A percentile compares a stretch with the other conserved stretches of the same genome.
Evolutionary conservation across 2,888 invertebrate species (phyloP).

Genomic region (Pelosia muscerda): DNA sequence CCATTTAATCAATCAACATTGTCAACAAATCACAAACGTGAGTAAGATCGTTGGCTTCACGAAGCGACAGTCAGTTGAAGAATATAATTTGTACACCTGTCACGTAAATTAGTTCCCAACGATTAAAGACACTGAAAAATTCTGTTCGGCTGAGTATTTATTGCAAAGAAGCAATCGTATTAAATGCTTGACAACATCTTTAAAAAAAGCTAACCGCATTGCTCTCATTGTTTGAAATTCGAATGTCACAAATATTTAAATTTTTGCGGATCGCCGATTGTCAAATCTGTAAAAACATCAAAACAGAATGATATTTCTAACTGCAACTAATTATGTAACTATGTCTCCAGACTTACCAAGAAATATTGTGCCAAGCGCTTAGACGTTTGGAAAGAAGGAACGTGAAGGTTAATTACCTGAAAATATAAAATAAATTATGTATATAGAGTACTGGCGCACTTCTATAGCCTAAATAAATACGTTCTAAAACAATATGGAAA

Average conservation of each 20-base stretch:
- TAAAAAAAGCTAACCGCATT: conserved; percentile 30
- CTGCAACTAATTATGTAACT: conserved; percentile 71
- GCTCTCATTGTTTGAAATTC: conserved; percentile 28
- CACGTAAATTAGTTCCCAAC: conserved; percentile 47
- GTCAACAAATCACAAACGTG: conserved; percentile 31
- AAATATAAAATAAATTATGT: conserved; percentile 79
- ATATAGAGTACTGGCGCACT: conserved; percentile 58
- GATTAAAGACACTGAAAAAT: conserved; percentile 44
- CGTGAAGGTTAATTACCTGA: conserved; percentile 86
- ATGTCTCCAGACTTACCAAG: conserved; percentile 78
- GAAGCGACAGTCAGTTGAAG: conserved; percentile 26
- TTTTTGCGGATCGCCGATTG: background rate
- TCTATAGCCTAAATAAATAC: conserved; percentile 37
- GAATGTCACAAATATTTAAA: conserved; percentile 5
- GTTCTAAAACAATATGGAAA: conserved; percentile 46
- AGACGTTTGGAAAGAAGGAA: conserved; percentile 77
- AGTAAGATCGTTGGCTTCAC: conserved; percentile 32
- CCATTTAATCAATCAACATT: conserved; percentile 17
- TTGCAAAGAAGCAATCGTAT: conserved; percentile 32
- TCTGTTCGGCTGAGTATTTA: conserved; percentile 36
- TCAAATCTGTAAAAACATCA: background rate
- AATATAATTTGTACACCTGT: conserved; percentile 46
- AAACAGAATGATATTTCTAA: conserved; percentile 36
- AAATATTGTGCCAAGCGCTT: conserved; percentile 80
- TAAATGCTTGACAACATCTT: conserved; percentile 31